A percentile compares a stretch with the other conserved stretches of the same genome.
These are phyloP conservation scores for Antedon bifida DNA, from an alignment of 35 echinoderm and acorn worm genomes.

Conservation along the genomic window DNA sequence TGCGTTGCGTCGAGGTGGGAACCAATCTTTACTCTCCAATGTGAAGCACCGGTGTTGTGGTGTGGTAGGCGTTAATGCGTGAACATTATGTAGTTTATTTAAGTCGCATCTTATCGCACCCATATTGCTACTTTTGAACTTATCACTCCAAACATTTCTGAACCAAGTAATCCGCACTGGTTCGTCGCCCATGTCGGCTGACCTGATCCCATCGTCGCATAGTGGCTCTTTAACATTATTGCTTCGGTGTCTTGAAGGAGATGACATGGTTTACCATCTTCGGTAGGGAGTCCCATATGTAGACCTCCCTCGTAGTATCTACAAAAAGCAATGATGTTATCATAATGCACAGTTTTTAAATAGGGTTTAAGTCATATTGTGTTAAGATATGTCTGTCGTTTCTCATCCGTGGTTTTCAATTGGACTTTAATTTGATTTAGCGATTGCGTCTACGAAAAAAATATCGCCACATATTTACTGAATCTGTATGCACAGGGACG, in stretches of 20 bases:
- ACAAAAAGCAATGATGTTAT: neutral
- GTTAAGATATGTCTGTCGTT: no score
- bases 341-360: neutral
- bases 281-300: constrained; percentile 23
- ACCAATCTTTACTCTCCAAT: no score
- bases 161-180: neutral
- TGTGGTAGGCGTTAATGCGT: no score
- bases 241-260: constrained; percentile 4
- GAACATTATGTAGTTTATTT: no score
- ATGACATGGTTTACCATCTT: constrained; percentile 18
- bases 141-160: neutral
- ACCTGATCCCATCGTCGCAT: neutral
- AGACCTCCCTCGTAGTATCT: constrained; percentile 34
- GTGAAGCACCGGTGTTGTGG: no score
- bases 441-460: no score
- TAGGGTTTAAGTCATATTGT: neutral
- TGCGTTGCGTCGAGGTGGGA: no score
- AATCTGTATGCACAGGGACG: no score
- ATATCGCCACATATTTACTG: no score
- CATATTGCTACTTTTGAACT: neutral
- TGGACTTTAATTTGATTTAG: no score
- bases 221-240: constrained; percentile 36
- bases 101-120: neutral
- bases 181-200: neutral
- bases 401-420: no score